A percentile compares a stretch with the other conserved stretches of the same genome.
Conservation (phyloP, 2,113 vertebrate species). For the Pangasianodon hypophthalmus region DNA sequence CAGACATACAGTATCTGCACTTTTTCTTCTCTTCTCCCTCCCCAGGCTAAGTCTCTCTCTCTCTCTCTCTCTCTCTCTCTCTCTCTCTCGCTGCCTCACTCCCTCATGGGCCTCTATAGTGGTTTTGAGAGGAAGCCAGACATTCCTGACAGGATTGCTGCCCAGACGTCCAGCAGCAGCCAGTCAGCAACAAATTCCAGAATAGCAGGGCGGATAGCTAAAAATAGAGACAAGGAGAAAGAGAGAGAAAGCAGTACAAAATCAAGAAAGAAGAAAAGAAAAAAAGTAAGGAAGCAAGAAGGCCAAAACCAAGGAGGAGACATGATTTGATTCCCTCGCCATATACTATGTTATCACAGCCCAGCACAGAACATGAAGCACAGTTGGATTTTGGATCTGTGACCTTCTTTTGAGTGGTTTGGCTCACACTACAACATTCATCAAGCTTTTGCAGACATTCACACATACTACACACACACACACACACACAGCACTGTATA, state of each 20-base stretch:
- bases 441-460: conserved; percentile 28
- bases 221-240: conserved; percentile 75
- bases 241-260: conserved; percentile 13
- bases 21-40: conserved; percentile 41
- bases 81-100: conserved; percentile 2
- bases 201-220: conserved; percentile 76
- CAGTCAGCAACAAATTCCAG: conserved; percentile 80
- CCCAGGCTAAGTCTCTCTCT: conserved; percentile 45
- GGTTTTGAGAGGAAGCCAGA: conserved; percentile 78
- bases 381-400: conserved; percentile 18
- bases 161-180: conserved; percentile 75
- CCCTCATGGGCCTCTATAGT: conserved; percentile 60
- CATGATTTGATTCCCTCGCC: conserved; percentile 6
- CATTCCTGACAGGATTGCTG: conserved; percentile 76
- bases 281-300: background rate
- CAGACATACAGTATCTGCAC: conserved; percentile 37
- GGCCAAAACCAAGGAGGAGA: conserved; percentile 3
- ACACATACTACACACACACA: background rate
- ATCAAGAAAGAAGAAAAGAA: conserved; percentile 1
- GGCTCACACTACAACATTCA: conserved; percentile 13
- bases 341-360: conserved; percentile 36
- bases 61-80: background rate
- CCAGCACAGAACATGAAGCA: conserved; percentile 31
- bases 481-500: background rate
- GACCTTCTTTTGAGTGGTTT: conserved; percentile 19